Percentiles rank a stretch among this genome's conserved stretches.
phyloP scores from a whole-genome alignment of 1,140 invertebrate genomes.

The Archivesica marissinica region DNA sequence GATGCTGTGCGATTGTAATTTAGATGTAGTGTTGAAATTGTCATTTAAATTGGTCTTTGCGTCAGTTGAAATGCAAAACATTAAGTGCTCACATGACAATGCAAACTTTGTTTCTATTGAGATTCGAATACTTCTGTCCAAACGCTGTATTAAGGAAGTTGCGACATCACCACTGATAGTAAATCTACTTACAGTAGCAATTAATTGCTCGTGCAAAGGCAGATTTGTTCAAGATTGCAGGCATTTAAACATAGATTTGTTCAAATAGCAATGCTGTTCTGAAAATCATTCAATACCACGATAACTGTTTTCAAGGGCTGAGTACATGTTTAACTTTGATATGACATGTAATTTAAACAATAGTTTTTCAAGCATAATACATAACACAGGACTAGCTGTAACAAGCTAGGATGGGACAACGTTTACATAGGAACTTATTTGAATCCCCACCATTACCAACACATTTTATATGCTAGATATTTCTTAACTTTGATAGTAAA shows the following conservation, averaged over 20 bases:
- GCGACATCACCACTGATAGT: not conserved
- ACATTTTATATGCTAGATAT: too few relatives aligned
- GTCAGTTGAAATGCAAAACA: conserved; percentile 13
- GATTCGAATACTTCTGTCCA: conserved; percentile 6
- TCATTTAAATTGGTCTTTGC: not conserved
- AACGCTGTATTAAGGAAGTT: conserved; percentile 43
- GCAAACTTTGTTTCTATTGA: conserved; percentile 25
- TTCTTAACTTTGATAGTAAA: too few relatives aligned
- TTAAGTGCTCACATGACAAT: conserved; percentile 24
- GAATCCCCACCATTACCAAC: too few relatives aligned
- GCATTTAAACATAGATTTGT: conserved; percentile 38
- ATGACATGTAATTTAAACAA: too few relatives aligned
- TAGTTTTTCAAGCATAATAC: too few relatives aligned
- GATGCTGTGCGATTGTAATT: conserved; percentile 19
- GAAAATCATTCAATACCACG: conserved; percentile 38
- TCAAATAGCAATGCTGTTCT: conserved; percentile 37
- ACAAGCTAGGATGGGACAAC: too few relatives aligned
- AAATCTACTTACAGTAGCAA: conserved; percentile 11
- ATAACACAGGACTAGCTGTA: too few relatives aligned
- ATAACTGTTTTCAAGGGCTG: conserved; percentile 12
- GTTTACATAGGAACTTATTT: too few relatives aligned
- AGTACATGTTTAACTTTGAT: too few relatives aligned
- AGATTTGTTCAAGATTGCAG: conserved; percentile 32
- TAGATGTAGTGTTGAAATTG: conserved; percentile 27
- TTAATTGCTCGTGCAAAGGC: not conserved